Percentiles rank a stretch among this genome's conserved stretches.
Evolutionary conservation across 2,888 invertebrate genomes (phyloP).

Genomic region (Zygogramma bicolorata): DNA sequence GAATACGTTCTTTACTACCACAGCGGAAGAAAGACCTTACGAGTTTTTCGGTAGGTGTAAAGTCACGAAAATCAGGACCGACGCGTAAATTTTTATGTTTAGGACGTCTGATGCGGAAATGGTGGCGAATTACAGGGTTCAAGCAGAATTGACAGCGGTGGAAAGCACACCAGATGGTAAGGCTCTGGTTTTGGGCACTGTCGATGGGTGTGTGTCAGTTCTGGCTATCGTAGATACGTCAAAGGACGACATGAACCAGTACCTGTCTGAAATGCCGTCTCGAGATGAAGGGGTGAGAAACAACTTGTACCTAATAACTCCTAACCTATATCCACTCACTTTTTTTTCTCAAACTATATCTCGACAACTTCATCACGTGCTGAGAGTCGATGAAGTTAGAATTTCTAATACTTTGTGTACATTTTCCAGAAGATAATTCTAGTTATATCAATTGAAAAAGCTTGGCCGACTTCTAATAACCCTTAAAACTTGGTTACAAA

Average conservation of each 20-base stretch:
- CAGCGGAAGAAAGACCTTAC: conserved; percentile 92
- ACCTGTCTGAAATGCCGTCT: conserved; percentile 76
- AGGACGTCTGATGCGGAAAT: conserved; percentile 89
- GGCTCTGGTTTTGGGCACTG: conserved; percentile 88
- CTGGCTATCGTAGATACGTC: conserved; percentile 74
- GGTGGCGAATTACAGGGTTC: conserved; percentile 93
- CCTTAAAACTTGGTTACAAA: background rate
- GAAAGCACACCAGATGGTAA: conserved; percentile 88
- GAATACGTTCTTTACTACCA: conserved; percentile 98
- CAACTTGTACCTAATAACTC: background rate
- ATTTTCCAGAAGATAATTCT: background rate
- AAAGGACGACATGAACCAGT: conserved; percentile 75
- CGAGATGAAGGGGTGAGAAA: conserved; percentile 74
- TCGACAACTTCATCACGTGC: background rate
- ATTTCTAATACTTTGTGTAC: background rate
- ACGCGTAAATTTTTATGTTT: conserved; percentile 37
- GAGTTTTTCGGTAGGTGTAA: conserved; percentile 83
- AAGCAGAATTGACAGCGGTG: conserved; percentile 89
- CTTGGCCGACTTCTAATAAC: background rate
- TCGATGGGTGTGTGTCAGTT: conserved; percentile 95
- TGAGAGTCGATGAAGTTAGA: background rate
- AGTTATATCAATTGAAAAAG: background rate
- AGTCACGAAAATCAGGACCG: background rate
- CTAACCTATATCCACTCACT: background rate
- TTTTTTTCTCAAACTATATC: background rate